phyloP scores from a whole-genome alignment of 2,113 vertebrate species.

The Cyphomyrus discorhynchus region DNA sequence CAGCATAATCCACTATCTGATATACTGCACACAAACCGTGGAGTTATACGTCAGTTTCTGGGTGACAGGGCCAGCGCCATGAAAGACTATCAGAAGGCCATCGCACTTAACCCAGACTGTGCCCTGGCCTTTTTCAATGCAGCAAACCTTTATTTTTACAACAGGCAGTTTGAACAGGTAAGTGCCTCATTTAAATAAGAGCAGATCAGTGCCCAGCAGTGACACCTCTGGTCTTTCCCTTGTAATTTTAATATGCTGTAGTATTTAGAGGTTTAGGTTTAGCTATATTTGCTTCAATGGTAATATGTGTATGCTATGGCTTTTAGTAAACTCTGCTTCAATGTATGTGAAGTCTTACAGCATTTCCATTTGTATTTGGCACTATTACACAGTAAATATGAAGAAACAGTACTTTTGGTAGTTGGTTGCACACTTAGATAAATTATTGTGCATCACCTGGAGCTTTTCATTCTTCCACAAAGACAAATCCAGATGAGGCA shows the following conservation, averaged over 20 bases:
- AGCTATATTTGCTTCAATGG: not conserved
- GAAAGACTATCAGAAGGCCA: conserved; percentile 65
- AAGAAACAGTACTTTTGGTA: not conserved
- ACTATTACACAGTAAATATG: not conserved
- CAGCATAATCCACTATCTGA: conserved; percentile 58
- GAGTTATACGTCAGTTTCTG: conserved; percentile 66
- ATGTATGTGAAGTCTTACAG: not conserved
- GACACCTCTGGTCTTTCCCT: not conserved
- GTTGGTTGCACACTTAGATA: not conserved
- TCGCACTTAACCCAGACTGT: conserved; percentile 55
- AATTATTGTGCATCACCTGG: not conserved
- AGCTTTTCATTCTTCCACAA: not conserved
- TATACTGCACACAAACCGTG: conserved; percentile 61
- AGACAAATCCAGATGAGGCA: not conserved
- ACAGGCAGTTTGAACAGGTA: conserved; percentile 70
- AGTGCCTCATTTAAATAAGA: not conserved
- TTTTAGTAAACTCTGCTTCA: not conserved
- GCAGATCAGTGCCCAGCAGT: not conserved
- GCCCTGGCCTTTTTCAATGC: conserved; percentile 65
- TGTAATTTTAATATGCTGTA: not conserved
- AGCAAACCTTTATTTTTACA: conserved; percentile 65
- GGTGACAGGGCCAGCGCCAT: conserved; percentile 59
- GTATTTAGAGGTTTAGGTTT: not conserved
- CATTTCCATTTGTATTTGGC: not conserved
- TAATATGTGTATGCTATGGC: not conserved